These are phyloP conservation scores for Diceros bicornis DNA, from an alignment of 2,797 vertebrate genomes.

Conservation along the genomic window DNA sequence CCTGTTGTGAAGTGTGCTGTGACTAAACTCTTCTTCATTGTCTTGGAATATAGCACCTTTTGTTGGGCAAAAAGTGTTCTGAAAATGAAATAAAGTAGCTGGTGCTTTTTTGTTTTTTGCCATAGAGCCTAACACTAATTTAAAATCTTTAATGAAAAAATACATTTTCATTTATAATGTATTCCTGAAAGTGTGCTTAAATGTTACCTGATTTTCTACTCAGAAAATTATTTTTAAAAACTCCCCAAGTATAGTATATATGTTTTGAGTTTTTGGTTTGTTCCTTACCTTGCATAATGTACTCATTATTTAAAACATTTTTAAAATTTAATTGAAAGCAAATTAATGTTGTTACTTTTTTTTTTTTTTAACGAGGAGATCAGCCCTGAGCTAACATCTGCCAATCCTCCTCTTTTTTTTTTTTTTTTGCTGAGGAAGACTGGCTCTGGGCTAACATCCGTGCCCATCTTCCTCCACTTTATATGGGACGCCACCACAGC, in stretches of 20 bases:
- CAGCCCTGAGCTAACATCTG: too few species aligned
- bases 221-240: neutral
- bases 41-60: neutral
- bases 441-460: too few species aligned
- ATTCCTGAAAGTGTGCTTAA: neutral
- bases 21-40: neutral
- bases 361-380: too few species aligned
- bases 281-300: neutral
- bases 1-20: neutral
- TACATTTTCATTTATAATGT: neutral
- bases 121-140: neutral
- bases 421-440: too few species aligned
- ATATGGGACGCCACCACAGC: too few species aligned
- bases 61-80: neutral
- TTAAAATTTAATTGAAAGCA: neutral
- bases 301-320: constrained; percentile 6
- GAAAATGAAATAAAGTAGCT: constrained; percentile 42
- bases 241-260: neutral
- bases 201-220: constrained; percentile 16
- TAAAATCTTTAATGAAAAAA: constrained; percentile 2
- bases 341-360: neutral
- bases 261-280: neutral
- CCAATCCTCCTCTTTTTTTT: too few species aligned
- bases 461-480: too few species aligned
- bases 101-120: neutral